These are phyloP conservation scores for Clarias magur DNA, from an alignment of 2,113 vertebrate species.

Conservation along the genomic window DNA sequence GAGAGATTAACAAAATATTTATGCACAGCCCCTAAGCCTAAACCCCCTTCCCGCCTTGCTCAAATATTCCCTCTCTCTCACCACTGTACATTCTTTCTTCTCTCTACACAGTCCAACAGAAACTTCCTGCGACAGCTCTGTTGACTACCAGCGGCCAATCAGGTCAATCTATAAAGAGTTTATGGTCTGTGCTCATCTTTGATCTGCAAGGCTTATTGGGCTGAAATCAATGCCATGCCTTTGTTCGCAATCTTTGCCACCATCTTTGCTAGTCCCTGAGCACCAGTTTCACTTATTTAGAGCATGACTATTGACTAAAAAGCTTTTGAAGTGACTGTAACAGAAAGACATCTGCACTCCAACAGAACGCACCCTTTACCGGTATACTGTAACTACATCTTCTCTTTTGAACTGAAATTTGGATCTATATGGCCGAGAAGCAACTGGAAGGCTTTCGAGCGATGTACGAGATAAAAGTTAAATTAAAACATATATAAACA, in stretches of 20 bases:
- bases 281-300: constrained; percentile 63
- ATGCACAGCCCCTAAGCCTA: not conserved
- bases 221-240: constrained; percentile 37
- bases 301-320: constrained; percentile 58
- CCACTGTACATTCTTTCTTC: not conserved
- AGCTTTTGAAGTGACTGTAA: constrained; percentile 56
- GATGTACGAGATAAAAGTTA: constrained; percentile 25
- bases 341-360: constrained; percentile 32
- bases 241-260: constrained; percentile 47
- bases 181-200: constrained; percentile 49
- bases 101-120: not conserved
- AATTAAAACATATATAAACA: constrained; percentile 1
- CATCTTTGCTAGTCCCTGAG: constrained; percentile 68
- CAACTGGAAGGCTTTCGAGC: constrained; percentile 34
- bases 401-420: not conserved
- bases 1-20: constrained; percentile 14
- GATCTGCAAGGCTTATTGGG: constrained; percentile 29
- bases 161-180: constrained; percentile 29
- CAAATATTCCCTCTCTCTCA: constrained; percentile 1
- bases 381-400: constrained; percentile 5
- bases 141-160: constrained; percentile 7
- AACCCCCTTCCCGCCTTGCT: not conserved
- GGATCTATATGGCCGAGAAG: not conserved
- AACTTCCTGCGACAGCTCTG: constrained; percentile 6
- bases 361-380: constrained; percentile 16